Evolutionary conservation across 2,113 vertebrate species (phyloP), one percentile per base, ranked within the genome.

Genomic region (Myrmophylax atrothorax): DNA sequence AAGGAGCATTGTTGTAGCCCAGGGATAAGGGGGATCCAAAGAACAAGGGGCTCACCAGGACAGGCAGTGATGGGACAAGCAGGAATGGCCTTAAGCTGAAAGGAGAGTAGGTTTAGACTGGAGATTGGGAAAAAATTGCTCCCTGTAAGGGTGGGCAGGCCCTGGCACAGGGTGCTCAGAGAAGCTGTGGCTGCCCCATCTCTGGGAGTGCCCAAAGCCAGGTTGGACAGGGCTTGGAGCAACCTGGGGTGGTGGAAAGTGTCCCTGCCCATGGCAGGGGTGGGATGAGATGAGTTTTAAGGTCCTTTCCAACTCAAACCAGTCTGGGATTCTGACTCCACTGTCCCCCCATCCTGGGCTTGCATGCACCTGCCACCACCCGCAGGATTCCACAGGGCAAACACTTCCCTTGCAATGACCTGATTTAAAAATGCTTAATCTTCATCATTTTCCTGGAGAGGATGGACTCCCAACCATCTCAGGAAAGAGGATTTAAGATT

Each of bases 341-440:
- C 31, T 1, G 7, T 13, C 31, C 33, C 62, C 66, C 84, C 59
- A 20, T 2, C 38, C 75, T 1, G 1, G 38, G 35, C 67, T 77
- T 7, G 7, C 70, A 69, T 49, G 15, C 67, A 76, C 60, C 87
- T 26, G 10, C 60, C 28, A 2, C 17, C 7, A 18, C 3, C 6
- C 26, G 18, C 76, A 31, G 85, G 24, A 20, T 12, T 28, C 60
- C 8, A 63, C 0, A 1, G 80, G 68, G 75, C 78, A 35, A 31
- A 10, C 75, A 3, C 73, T 69, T 89, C 76, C 93, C 91, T 68
- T 60, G 75, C 81, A 19, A 7, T 74, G 86, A 81, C 84, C 87
- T 87, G 75, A 53, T 93, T 87, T 76, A 8, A 35, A 90, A 88
- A 69, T 7, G 84, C 42, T 91, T 96, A 79, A 94, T 94, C 92